Evolutionary conservation across 2,113 vertebrate genomes (phyloP), one percentile per base, ranked within the genome.

Genomic region (Chauna torquata): DNA sequence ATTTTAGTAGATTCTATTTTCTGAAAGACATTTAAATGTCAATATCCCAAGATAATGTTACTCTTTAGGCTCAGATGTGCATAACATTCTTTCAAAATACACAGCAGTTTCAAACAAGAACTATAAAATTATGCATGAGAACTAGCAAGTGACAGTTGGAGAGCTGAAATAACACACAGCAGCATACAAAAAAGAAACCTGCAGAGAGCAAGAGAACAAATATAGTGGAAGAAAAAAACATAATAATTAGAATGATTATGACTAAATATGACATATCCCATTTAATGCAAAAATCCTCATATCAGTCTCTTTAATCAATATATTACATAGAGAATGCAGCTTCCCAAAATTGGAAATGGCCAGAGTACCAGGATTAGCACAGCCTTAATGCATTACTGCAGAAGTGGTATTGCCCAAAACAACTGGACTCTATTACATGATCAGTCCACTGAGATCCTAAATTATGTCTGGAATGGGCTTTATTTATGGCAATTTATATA

Each of bases 401-500:
- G 58, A 92, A 87, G 82, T 40, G 11, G 42, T 57, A 92, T 66
- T 94, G 62, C 74, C 49, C 91, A 77, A 85, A 97, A 92, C 86
- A 95, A 97, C 86, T 77, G 92, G 49, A 85, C 66, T 77, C 47
- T n/a, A 70, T 87, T 87, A 94, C 8, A 17, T 42, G 45, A 96
- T 66, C 32, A 23, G 83, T 66, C 84, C 84, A 88, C 36, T 55
- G 94, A 94, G 91, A 94, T 55, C 17, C 66, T 91, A 89, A 92
- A 95, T 92, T 92, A 77, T 54, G 68, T 94, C 77, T 94, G 94
- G 92, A 91, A 95, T 61, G 57, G 81, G 45, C 74, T 93, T 92
- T 82, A 79, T 57, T 95, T 91, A 91, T 27, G 30, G 57, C 50
- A 91, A 87, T 91, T 94, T 92, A 82, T 86, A 62, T 80, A 47